A percentile compares a stretch with the other conserved stretches of the same genome.
Conservation (phyloP, 2,888 invertebrate genomes). For the Drosophila subsilvestris region DNA sequence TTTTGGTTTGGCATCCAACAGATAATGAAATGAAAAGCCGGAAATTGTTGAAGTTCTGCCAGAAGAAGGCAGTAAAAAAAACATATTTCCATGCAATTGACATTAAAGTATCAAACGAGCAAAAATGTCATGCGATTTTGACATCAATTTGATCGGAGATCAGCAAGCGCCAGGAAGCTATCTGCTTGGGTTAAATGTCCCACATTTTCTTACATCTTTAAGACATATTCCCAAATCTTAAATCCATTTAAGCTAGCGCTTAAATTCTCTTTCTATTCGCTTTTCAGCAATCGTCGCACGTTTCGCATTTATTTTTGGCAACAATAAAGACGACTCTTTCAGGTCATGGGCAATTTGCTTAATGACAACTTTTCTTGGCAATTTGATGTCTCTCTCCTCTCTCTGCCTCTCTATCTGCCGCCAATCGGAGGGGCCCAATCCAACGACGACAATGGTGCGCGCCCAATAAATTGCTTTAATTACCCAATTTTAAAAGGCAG, state of each 20-base stretch:
- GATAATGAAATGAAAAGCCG: slow-evolving; percentile 47
- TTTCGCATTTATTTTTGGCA: slow-evolving; percentile 35
- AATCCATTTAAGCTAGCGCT: background rate
- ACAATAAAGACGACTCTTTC: slow-evolving; percentile 28
- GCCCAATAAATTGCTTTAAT: slow-evolving; percentile 80
- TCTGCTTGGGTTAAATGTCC: no score
- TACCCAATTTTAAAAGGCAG: slow-evolving; percentile 74
- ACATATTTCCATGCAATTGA: slow-evolving; percentile 30
- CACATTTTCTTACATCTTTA: background rate
- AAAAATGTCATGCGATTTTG: slow-evolving; percentile 3
- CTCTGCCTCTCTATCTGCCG: background rate
- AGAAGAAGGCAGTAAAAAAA: background rate
- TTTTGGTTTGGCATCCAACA: slow-evolving; percentile 38
- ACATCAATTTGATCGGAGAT: background rate
- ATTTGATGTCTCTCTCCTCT: slow-evolving; percentile 17
- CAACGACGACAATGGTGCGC: slow-evolving; percentile 29
- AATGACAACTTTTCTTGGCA: slow-evolving; percentile 60
- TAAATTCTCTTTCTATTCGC: slow-evolving; percentile 9
- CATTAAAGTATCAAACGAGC: slow-evolving; percentile 12
- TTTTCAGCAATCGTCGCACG: slow-evolving; percentile 24
- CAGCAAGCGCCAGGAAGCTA: no score
- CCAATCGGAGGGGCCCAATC: slow-evolving; percentile 11
- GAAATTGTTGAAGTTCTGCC: slow-evolving; percentile 19
- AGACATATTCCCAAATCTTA: background rate
- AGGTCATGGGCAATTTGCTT: slow-evolving; percentile 65